Base-by-base conservation (phyloP, 2,888 invertebrate species). In the Lordiphosa andalusiaca region DNA sequence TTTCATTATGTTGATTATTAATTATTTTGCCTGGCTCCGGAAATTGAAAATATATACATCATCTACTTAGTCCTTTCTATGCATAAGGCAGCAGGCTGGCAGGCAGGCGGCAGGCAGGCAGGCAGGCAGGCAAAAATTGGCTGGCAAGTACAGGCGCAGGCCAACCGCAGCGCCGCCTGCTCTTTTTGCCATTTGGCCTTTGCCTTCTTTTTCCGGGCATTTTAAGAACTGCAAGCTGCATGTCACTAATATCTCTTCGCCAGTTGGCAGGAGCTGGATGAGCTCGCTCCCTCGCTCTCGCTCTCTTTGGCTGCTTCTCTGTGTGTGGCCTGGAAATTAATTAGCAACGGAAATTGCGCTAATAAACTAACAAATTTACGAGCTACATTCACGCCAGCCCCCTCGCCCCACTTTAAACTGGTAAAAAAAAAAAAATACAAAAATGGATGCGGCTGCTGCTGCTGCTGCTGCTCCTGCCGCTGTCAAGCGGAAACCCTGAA, bases 291-390 rank as follows among this genome's bases (percentile, higher is more conserved):
- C 19, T 4, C 19, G 2, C 16, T 46, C 21, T 13, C 16, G 30
- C 1, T 36, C 38, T 25, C 10, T 4, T 19, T 44, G 1, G 9
- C 12, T 37, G 25, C 40, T 7, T 47, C 35, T 57, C 38, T 61
- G 49, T 57, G 50, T 56, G 67, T 67, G 59, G 73, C 66, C 69
- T 76, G 73, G 70, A 71, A 82, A 83, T 83, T 83, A 83, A 83
- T 83, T 82, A 84, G 83, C 70, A 81, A 75, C 78, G 75, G 83
- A 78, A 83, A 84, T 84, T 75, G 81, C 69, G 68, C 84, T 83
- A 83, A 83, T 83, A 83, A 83, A 83, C 83, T 78, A 76, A 78
- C 84, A 84, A 81, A 75, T 84, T 84, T 84, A 83, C 83, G 84
- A 83, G 77, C 81, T 67, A 57, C 73, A 70, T 74, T 81, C 78